Conservation (phyloP, 2,797 vertebrate species). For the Enteromius mattozi region DNA sequence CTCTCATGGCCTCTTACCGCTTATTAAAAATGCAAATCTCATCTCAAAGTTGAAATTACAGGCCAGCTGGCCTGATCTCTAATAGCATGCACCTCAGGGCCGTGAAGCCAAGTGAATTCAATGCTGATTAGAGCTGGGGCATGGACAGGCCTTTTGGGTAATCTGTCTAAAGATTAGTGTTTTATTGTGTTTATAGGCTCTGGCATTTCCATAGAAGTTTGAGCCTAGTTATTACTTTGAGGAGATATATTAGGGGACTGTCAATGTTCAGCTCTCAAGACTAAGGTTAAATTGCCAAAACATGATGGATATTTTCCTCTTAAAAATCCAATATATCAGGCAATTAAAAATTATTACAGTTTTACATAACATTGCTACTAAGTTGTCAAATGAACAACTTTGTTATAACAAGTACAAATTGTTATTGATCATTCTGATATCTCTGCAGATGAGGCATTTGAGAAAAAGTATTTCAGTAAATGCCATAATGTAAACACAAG, state of each 20-base stretch:
- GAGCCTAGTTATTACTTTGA: conserved; percentile 8
- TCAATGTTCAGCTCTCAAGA: background rate
- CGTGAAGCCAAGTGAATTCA: conserved; percentile 20
- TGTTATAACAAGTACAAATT: background rate
- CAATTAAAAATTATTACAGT: background rate
- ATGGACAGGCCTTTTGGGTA: conserved; percentile 4
- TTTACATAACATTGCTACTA: background rate
- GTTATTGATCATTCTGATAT: background rate
- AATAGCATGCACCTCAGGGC: conserved; percentile 11
- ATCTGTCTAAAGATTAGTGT: conserved; percentile 13
- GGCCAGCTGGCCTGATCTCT: conserved; percentile 20
- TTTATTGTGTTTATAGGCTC: conserved; percentile 17
- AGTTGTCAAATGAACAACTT: background rate
- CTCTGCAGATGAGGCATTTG: background rate
- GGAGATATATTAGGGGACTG: background rate
- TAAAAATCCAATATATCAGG: background rate
- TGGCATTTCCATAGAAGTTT: conserved; percentile 7
- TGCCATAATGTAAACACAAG: background rate
- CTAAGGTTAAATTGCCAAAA: background rate
- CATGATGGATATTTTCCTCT: background rate
- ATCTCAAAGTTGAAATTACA: conserved; percentile 32
- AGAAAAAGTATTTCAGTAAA: background rate
- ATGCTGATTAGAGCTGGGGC: conserved; percentile 27
- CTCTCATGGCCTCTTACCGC: conserved; percentile 24
- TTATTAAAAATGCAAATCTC: conserved; percentile 48